These are phyloP conservation scores for Acanthisitta chloris DNA, from an alignment of 2,113 vertebrate species.

Conservation along the genomic window DNA sequence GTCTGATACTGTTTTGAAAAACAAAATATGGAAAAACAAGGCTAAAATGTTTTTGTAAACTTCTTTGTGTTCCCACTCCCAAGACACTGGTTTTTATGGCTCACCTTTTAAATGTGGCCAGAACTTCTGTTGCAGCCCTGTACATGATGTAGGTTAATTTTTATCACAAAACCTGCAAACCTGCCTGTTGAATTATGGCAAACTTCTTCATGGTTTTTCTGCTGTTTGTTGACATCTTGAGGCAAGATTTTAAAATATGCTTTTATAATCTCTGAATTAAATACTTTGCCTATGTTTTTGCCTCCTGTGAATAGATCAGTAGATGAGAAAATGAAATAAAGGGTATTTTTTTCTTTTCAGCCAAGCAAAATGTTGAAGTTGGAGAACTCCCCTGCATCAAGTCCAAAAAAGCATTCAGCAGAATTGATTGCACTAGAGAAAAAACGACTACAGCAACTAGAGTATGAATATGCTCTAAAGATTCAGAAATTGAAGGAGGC, in stretches of 20 bases:
- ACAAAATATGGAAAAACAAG: neutral
- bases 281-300: neutral
- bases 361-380: slow-evolving; percentile 82
- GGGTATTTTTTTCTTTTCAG: slow-evolving; percentile 60
- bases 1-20: neutral
- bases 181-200: neutral
- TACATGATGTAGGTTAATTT: neutral
- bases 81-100: neutral
- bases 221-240: neutral
- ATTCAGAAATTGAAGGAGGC: slow-evolving; percentile 95
- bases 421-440: slow-evolving; percentile 92
- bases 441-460: slow-evolving; percentile 89
- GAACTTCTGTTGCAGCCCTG: neutral
- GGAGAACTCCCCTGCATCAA: slow-evolving; percentile 71
- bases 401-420: slow-evolving; percentile 85
- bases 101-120: neutral
- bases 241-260: neutral
- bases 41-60: neutral
- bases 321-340: slow-evolving; percentile 10
- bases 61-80: neutral
- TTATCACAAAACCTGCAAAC: neutral
- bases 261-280: neutral
- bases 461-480: slow-evolving; percentile 95
- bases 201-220: neutral
- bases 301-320: neutral